Evolutionary conservation across 1,140 invertebrate genomes (phyloP), one percentile per base, ranked within the genome.

Genomic region (Drosophila sturtevanti): DNA sequence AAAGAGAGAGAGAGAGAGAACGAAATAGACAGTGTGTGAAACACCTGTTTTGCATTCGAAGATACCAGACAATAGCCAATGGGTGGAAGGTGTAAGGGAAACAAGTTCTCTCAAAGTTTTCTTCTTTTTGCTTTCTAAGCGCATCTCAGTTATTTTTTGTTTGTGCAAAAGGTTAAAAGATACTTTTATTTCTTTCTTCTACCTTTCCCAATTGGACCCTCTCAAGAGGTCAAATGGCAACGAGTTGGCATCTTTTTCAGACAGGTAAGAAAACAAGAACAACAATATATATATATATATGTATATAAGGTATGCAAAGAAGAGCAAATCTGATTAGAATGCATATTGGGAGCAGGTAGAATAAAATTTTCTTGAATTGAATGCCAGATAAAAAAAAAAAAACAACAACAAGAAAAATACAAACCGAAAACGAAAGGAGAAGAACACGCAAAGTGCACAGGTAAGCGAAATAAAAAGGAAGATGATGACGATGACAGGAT

Each of bases 241-340:
- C 76, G 61, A 62, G 60, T 73, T 72, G 63, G 66, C 72, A 72
- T 52, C 75, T 76, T 67, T 75, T 64, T 68, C 69, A 67, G 71
- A 63, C 68, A 52, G 63, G 54, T 56, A 34, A 56, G 5, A 12
- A 34, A 34, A 16, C 7, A 16, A 10, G 31, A 52, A 11, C n/a
- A n/a, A 38, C 12, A n/a, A 38, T 4, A 38, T 10, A n/a, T 14
- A 48, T 18, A 0, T 44, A 18, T 48, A 48, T 48, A 48, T 11
- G 10, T 7, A 48, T 48, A n/a, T 48, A 16, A 37, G 63, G 71
- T 31, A 31, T 31, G 7, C 7, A 31, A 68, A 71, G 67, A 6
- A 52, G 44, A 21, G 59, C n/a, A 87, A 87, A 87, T 86, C 82
- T 82, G 81, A 86, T 86, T 87, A 87, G 84, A 87, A 87, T 82